Evolutionary conservation across 2,888 invertebrate species (phyloP), one percentile per base, ranked within the genome.

Genomic region (Amiota mariae): DNA sequence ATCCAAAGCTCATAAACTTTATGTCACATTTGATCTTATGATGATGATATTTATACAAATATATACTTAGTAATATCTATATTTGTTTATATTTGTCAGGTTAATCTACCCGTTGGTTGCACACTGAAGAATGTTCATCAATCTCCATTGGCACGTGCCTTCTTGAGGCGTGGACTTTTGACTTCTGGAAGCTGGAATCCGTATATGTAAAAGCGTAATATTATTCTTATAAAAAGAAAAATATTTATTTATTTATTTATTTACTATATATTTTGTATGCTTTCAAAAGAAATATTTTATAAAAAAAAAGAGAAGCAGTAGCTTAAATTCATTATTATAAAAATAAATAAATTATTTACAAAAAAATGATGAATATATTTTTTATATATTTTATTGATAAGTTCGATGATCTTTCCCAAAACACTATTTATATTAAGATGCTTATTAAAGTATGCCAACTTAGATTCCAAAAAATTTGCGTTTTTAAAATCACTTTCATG

Each of bases 21-120:
- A 24, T 24, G 24, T 24, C 24, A 24, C 18, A 48, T 36, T 6
- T 36, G 0, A 36, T 36, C 36, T 36, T 36, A 36, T 2, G 24
- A 2, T 24, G 3, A 24, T 24, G 24, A 3, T 3, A 24, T 15
- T 2, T 12, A 54, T 24, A 1, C 3, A 24, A 24, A 24, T 2
- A 24, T 24, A 24, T n/a, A 24, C 3, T 24, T 24, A 24, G 2
- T 24, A 36, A 4, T 36, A 36, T 36, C 6, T 36, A 36, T 36
- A 36, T 36, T 36, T 36, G 36, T 70, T 36, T 73, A 24, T 9
- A 66, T 36, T 73, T 8, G 46, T n/a, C 79, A 90, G 90, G 84
- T 89, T 67, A 83, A 88, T 71, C 79, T 90, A 73, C 89, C 89
- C 51, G 80, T 85, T 15, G 89, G 89, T 70, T 90, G 90, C 75